Evolutionary conservation across 2,113 vertebrate genomes (phyloP), one percentile per base, ranked within the genome.

Genomic region (Xenotilapia flavipinnis): DNA sequence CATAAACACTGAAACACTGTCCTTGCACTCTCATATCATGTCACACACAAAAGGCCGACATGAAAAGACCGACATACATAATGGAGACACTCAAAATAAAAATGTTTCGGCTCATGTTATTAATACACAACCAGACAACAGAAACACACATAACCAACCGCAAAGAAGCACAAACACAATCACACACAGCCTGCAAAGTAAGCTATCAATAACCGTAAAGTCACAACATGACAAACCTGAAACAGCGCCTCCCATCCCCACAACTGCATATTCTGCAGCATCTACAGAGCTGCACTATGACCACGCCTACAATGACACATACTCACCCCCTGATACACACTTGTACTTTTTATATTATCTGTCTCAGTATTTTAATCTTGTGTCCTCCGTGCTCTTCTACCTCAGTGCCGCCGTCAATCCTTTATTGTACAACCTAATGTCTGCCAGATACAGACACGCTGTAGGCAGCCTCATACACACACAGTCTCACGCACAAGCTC

Each of bases 341-440:
- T 14, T 84, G 11, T 83, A 91, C 55, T 90, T 95, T 83, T 21
- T 96, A 5, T 97, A 97, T 88, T 94, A 93, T 17, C 86, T 97
- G 79, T 95, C 95, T 65, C 97, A 96, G 94, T 97, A 97, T 33
- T 94, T 97, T 28, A 97, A 96, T 89, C 94, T 97, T 51, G 94
- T 95, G 31, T 96, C 97, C 19, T 96, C 96, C 4, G 94, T 96
- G 26, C 94, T 97, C 75, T 97, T 96, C 89, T 97, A 96, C 94
- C 95, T 97, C 84, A 97, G 96, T 3, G 96, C 97, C 0, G 96
- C 97, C 1, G 49, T 97, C 77, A 97, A 97, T 80, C 97, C 97
- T 2, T 86, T 97, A 49, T 92, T 97, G 80, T 97, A 97, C 93
- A 97, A 97, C 94, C 89, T 95, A 86, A 96, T 97, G 97, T 97